Percentiles rank a stretch among this genome's conserved stretches.
These are phyloP conservation scores for Phania funesta DNA, from an alignment of 2,888 invertebrate species.

Conservation along the genomic window DNA sequence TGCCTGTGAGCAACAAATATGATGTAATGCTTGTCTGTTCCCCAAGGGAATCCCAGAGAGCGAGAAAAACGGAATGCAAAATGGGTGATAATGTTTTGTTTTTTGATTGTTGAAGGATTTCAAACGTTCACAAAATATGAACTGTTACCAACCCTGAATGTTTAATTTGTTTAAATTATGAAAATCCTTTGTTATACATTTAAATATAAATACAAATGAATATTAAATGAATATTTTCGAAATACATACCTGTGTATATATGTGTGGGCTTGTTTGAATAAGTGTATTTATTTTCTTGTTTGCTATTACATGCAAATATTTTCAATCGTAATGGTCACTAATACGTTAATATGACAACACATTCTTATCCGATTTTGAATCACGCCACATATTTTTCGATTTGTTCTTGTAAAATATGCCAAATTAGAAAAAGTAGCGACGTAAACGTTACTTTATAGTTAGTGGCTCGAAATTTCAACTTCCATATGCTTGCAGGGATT, in stretches of 20 bases:
- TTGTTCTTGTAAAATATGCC: too few species aligned
- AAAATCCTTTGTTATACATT: constrained; percentile 57
- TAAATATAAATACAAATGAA: constrained; percentile 60
- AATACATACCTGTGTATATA: constrained; percentile 10
- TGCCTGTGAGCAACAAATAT: constrained; percentile 43
- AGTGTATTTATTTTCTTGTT: constrained; percentile 16
- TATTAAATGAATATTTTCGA: constrained; percentile 55
- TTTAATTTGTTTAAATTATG: constrained; percentile 55
- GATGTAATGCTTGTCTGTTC: constrained; percentile 1
- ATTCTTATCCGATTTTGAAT: too few species aligned
- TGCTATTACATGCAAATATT: constrained; percentile 15
- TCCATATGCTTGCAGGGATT: too few species aligned
- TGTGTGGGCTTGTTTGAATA: constrained; percentile 3
- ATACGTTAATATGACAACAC: too few species aligned
- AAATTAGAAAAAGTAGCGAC: too few species aligned
- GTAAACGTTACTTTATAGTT: too few species aligned
- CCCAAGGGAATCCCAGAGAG: background rate
- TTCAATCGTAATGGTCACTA: too few species aligned
- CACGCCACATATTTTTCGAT: too few species aligned
- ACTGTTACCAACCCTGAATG: background rate
- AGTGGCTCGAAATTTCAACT: too few species aligned
- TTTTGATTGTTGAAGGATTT: constrained; percentile 39
- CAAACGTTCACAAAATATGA: background rate
- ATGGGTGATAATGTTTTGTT: constrained; percentile 60
- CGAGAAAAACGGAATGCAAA: constrained; percentile 6